phyloP scores from a whole-genome alignment of 2,888 invertebrate species.

The Drosophila leonis region DNA sequence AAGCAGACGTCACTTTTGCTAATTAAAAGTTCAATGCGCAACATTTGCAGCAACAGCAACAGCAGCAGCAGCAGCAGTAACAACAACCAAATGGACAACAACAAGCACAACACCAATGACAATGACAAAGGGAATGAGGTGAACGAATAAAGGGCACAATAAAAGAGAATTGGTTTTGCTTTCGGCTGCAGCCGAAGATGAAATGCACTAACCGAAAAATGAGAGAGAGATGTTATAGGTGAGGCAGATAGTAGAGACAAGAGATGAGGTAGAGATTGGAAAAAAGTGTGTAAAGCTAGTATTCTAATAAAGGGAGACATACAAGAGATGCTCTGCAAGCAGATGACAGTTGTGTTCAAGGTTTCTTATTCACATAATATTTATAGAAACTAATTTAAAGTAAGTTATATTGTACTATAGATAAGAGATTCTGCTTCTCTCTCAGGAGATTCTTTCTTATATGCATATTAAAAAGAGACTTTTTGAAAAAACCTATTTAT shows the following conservation, averaged over 20 bases:
- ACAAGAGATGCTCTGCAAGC: not conserved
- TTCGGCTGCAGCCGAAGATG: conserved; percentile 11
- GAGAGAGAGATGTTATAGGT: not conserved
- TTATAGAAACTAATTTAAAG: too few species aligned
- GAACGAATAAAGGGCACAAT: conserved; percentile 32
- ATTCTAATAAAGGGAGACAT: too few species aligned
- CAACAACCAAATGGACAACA: conserved; percentile 46
- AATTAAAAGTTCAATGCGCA: conserved; percentile 78
- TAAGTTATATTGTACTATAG: too few species aligned
- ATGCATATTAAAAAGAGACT: too few species aligned
- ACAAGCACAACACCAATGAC: conserved; percentile 45
- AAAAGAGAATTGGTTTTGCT: conserved; percentile 18
- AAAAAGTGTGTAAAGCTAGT: not conserved
- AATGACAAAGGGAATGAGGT: conserved; percentile 56
- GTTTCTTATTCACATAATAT: not conserved
- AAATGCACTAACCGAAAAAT: conserved; percentile 22
- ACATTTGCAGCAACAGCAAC: conserved; percentile 59
- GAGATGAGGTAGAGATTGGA: not conserved
- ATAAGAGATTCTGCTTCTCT: too few species aligned
- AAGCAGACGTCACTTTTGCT: conserved; percentile 66
- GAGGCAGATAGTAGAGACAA: not conserved
- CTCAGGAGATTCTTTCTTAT: too few species aligned
- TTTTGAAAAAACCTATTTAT: too few species aligned
- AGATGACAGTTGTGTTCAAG: not conserved
- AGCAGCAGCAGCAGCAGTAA: conserved; percentile 30